phyloP scores from a whole-genome alignment of 2,113 vertebrate species.

The Agapornis roseicollis region DNA sequence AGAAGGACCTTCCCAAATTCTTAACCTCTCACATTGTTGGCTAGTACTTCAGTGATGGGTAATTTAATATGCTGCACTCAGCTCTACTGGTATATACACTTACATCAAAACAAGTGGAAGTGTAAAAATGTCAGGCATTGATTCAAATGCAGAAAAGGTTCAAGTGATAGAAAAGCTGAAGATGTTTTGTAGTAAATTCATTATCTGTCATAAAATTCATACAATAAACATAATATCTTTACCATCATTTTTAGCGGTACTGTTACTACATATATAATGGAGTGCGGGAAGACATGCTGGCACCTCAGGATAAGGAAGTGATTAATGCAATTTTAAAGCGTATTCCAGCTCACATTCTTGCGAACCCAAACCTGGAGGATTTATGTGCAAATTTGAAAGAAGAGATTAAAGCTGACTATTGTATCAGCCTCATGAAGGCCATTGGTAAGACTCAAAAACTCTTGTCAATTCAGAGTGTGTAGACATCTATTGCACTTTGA shows the following conservation, averaged over 20 bases:
- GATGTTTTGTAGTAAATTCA: background rate
- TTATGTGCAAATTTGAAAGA: slow-evolving; percentile 64
- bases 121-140: background rate
- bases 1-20: background rate
- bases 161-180: background rate
- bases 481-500: background rate
- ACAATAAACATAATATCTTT: background rate
- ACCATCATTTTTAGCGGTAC: slow-evolving; percentile 79
- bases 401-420: slow-evolving; percentile 80
- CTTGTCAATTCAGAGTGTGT: background rate
- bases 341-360: slow-evolving; percentile 68
- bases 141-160: background rate
- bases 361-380: slow-evolving; percentile 43
- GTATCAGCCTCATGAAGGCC: slow-evolving; percentile 78
- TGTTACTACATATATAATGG: slow-evolving; percentile 81
- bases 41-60: background rate
- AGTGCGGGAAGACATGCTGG: slow-evolving; percentile 79
- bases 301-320: slow-evolving; percentile 73
- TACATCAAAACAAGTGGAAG: background rate
- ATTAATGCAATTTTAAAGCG: slow-evolving; percentile 74
- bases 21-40: background rate
- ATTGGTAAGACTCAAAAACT: slow-evolving; percentile 76
- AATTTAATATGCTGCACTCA: background rate
- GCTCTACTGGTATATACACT: background rate
- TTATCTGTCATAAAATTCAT: background rate